Evolutionary conservation across 2,797 vertebrate genomes (phyloP).

Genomic region (Dermochelys coriacea): DNA sequence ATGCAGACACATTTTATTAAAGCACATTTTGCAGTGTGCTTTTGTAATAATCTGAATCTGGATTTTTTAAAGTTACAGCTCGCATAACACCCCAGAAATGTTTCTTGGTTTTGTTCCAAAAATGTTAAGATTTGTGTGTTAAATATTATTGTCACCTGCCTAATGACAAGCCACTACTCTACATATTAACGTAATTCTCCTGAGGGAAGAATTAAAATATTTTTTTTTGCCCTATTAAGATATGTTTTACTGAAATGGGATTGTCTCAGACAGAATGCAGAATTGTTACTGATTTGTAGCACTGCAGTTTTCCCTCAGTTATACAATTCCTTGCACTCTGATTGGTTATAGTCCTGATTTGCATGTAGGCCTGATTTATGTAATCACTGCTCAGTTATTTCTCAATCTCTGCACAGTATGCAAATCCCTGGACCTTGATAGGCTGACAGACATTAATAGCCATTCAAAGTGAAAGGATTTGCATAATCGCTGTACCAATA

Average conservation of each 20-base stretch:
- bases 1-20: background rate
- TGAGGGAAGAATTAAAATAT: background rate
- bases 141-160: background rate
- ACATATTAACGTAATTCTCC: background rate
- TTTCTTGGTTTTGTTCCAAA: slow-evolving; percentile 1
- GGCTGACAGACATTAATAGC: background rate
- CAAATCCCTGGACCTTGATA: rapidly evolving
- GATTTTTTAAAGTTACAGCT: slow-evolving; percentile 31
- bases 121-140: background rate
- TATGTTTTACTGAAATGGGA: background rate
- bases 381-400: background rate
- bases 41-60: background rate
- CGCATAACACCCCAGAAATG: background rate
- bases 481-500: rapidly evolving
- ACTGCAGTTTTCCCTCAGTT: rapidly evolving
- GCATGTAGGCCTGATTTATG: rapidly evolving
- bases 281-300: background rate
- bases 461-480: rapidly evolving
- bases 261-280: background rate
- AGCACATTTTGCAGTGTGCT: background rate
- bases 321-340: rapidly evolving
- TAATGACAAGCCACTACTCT: background rate
- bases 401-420: rapidly evolving
- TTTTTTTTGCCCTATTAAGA: background rate
- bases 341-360: background rate